phyloP scores from a whole-genome alignment of 2,113 vertebrate species.

The Tragelaphus imberbis region DNA sequence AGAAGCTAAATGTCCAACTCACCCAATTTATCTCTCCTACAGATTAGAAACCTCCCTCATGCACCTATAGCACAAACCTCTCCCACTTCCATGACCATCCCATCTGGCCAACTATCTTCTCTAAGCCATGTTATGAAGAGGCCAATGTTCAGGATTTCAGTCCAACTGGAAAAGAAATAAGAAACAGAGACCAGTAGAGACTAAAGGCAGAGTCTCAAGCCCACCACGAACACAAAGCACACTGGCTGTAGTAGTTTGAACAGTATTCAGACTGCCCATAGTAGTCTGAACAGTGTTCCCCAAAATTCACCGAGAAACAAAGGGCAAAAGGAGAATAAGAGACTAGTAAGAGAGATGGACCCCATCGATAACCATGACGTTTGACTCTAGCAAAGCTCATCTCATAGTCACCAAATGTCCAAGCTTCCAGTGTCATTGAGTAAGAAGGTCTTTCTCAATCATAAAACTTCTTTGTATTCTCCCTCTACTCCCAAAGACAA shows the following conservation, averaged over 20 bases:
- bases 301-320: neutral
- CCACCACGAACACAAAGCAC: neutral
- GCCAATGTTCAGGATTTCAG: neutral
- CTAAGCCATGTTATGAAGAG: neutral
- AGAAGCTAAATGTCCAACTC: neutral
- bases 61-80: neutral
- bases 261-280: neutral
- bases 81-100: neutral
- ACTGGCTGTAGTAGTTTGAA: neutral
- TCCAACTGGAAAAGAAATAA: neutral
- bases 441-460: neutral
- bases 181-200: neutral
- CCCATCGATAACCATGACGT: neutral
- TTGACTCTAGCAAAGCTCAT: neutral
- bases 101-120: neutral
- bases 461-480: neutral
- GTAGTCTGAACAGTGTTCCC: neutral
- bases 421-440: neutral
- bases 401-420: neutral
- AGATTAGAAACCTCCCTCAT: neutral
- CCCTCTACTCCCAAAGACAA: neutral
- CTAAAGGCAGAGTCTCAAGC: neutral
- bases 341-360: neutral
- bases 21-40: neutral
- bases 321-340: neutral